Percentiles rank a stretch among this genome's conserved stretches.
These are phyloP conservation scores for Stichodactyla helianthus DNA, from an alignment of 64 coral and sea anemone genomes.

Conservation along the genomic window DNA sequence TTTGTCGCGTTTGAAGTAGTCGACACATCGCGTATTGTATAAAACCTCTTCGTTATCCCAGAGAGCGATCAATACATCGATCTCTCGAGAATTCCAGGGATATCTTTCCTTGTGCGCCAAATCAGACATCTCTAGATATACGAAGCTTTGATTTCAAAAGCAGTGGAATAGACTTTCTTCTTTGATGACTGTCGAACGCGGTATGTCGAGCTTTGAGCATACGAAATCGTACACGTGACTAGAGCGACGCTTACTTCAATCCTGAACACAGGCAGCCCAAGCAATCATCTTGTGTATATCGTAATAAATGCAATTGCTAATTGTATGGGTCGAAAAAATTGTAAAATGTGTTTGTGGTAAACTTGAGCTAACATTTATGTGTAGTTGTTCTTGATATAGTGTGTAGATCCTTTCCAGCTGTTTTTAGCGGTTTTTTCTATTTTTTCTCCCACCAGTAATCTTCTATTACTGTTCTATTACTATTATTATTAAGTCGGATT, in stretches of 20 bases:
- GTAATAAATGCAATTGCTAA: no score
- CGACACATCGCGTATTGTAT: conserved; percentile 15
- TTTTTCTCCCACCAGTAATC: no score
- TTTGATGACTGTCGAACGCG: neutral
- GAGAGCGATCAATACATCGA: conserved; percentile 2
- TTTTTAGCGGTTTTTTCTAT: no score
- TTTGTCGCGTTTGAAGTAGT: conserved; percentile 27
- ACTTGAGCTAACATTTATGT: no score
- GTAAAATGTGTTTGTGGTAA: no score
- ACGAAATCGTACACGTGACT: conserved; percentile 22
- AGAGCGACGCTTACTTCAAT: neutral
- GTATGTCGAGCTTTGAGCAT: neutral
- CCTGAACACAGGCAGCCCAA: neutral
- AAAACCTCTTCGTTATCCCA: conserved; percentile 15
- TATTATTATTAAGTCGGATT: no score
- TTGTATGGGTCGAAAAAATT: no score
- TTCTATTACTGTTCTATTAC: no score
- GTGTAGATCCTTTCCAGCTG: no score
- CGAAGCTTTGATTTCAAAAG: neutral
- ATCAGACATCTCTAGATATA: neutral
- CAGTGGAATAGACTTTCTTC: neutral
- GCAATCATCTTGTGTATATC: no score
- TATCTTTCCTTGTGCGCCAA: neutral
- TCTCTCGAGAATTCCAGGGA: conserved; percentile 1
- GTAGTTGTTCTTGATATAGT: no score